Evolutionary conservation across 2,113 vertebrate species (phyloP), one percentile per base, ranked within the genome.

Genomic region (Sinocyclocheilus maitianheensis): DNA sequence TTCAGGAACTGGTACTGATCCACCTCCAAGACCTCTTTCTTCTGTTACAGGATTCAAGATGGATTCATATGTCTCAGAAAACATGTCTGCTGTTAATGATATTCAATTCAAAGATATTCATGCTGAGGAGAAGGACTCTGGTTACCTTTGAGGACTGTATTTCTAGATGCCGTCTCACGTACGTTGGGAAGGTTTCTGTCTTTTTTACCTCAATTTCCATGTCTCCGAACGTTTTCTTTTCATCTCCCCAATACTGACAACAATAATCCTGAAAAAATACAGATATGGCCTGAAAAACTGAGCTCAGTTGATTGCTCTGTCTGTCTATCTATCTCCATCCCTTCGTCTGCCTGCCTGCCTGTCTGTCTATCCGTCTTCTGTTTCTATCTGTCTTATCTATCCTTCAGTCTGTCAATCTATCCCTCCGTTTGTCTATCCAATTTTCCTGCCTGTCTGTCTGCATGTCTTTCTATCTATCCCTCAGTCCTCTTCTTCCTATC

Each of bases 1-100:
- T 94, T 95, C 34, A 93, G 88, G 88, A 96, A 97, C 55, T 99
- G 97, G 90, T 96, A 97, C 81, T 99, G 97, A 86, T 93, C 95
- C 58, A 99, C 93, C 4, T 90, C 90, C 48, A 93, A 95, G 11
- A 83, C 89, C 0, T 98, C 97, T 95, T 96, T 97, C 62, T 94
- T 96, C 98, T 99, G 92, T 83, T 26, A 91, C 89, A 92, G 55
- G 77, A 89, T 69, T 34, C 8, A 20, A 34, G 14, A 77, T 3
- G 1, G 24, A 77, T 55, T 30, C 76, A 77, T 5, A 51, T 51
- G n/a, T 34, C 30, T 34, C 30, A 34, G 30, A 34, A 34, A 34
- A 34, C 30, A 34, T 34, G 30, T 51, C 22, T 13, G 20, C 22
- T 3, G 72, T 24, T 75, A 48, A 75, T 46, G n/a, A 4, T 1